Base-by-base conservation (phyloP, 2,888 invertebrate genomes). In the Pammene aurita region DNA sequence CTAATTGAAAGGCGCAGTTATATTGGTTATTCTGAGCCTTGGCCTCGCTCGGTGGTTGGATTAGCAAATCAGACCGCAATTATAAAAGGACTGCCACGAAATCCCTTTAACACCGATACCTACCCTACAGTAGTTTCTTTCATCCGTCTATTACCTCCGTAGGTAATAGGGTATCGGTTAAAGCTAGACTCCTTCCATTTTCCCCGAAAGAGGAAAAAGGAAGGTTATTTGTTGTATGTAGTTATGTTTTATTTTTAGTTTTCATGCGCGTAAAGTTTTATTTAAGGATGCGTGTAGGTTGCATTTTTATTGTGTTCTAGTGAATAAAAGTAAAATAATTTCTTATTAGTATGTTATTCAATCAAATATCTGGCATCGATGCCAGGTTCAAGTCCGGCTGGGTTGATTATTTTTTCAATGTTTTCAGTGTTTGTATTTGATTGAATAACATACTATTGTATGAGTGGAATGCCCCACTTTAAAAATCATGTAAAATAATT, bases 61-160 rank as follows among this genome's bases (percentile, higher is more conserved):
- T 26, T 18, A 13, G 13, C 18, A 16, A 48, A 16, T 13, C 52
- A 26, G 52, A 62, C 67, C 69, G 70, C 80, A 82, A 84, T 84
- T 84, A 86, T 83, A 83, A 81, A 80, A 77, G 77, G 75, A 77
- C 75, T 73, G 75, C 75, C 71, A 77, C 72, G 74, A 75, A 76
- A 80, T 80, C 77, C 80, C 77, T 76, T 73, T 78, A 76, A 75
- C 77, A 73, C 74, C 76, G 75, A 75, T 76, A 63, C 57, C 67
- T 63, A 75, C 69, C 4, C 10, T 48, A 16, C 48, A 16, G 48
- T 48, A 75, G 74, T 75, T 76, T 73, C 73, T 79, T 82, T 77
- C 74, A 76, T 75, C 78, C 76, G 66, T 70, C 69, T 75, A 74
- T 67, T 71, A 67, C 34, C 52, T 34, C n/a, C 16, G 26, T 26